Evolutionary conservation across 2,888 invertebrate genomes (phyloP).

Genomic region (Nebria salina): DNA sequence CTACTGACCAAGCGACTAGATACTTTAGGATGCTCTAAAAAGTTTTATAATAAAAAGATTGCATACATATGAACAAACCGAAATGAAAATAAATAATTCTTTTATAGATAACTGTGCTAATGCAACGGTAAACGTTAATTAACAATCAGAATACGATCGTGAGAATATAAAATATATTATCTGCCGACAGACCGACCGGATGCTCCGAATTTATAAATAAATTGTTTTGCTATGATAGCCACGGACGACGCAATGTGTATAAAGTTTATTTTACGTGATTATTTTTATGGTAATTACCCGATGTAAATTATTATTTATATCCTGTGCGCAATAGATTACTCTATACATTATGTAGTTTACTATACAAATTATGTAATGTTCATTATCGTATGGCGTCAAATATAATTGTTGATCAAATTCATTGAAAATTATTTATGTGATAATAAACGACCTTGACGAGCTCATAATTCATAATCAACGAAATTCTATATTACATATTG

Average conservation of each 20-base stretch:
- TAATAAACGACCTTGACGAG: not conserved
- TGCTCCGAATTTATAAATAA: slow-evolving; percentile 6
- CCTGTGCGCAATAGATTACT: not conserved
- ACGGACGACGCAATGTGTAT: not conserved
- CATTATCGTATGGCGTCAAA: not conserved
- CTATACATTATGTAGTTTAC: not conserved
- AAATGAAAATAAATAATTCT: not conserved
- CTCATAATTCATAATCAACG: not conserved
- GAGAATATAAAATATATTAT: not conserved
- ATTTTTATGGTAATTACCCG: not conserved
- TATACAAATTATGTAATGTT: not conserved
- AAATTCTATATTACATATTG: no score
- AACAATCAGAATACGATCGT: not conserved
- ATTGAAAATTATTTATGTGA: not conserved
- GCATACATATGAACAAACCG: not conserved
- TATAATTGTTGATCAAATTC: not conserved
- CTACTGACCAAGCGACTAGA: no score
- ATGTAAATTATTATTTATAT: not conserved
- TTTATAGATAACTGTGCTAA: not conserved
- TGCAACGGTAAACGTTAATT: not conserved
- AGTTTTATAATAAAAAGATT: not conserved
- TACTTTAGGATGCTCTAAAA: no score
- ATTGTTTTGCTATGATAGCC: not conserved
- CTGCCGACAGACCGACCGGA: slow-evolving; percentile 2
- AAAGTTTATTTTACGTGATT: not conserved